phyloP scores from a whole-genome alignment of 2,888 invertebrate species.

The Norana najaformis region DNA sequence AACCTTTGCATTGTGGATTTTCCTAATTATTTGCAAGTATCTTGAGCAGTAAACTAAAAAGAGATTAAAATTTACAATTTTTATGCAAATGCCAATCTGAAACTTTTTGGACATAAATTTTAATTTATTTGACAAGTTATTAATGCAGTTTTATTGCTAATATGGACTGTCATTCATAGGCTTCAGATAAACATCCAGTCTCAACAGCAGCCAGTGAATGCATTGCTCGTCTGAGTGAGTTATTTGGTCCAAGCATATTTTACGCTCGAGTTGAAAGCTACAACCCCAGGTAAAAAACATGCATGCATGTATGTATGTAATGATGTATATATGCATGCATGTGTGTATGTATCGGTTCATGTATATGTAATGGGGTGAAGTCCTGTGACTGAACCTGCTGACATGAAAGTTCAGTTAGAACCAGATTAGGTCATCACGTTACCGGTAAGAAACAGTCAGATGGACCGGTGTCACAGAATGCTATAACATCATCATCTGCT shows the following conservation, averaged over 20 bases:
- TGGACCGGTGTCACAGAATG: no score
- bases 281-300: conserved; percentile 62
- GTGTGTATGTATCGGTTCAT: no score
- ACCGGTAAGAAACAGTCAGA: no score
- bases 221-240: conserved; percentile 62
- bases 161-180: neutral
- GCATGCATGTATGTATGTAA: neutral
- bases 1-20: no score
- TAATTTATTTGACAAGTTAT: neutral
- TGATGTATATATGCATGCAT: no score
- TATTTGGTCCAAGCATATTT: conserved; percentile 66
- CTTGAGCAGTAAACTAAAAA: no score
- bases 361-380: no score
- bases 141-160: neutral
- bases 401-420: no score
- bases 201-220: conserved; percentile 65
- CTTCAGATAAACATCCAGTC: conserved; percentile 21
- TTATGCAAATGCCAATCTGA: neutral
- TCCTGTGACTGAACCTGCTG: no score
- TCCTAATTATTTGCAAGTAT: no score
- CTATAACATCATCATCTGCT: no score
- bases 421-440: no score
- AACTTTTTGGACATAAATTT: neutral
- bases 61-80: neutral
- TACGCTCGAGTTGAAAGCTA: conserved; percentile 65